Evolutionary conservation across 2,113 vertebrate species (phyloP).

Genomic region (Spermophilus dauricus): DNA sequence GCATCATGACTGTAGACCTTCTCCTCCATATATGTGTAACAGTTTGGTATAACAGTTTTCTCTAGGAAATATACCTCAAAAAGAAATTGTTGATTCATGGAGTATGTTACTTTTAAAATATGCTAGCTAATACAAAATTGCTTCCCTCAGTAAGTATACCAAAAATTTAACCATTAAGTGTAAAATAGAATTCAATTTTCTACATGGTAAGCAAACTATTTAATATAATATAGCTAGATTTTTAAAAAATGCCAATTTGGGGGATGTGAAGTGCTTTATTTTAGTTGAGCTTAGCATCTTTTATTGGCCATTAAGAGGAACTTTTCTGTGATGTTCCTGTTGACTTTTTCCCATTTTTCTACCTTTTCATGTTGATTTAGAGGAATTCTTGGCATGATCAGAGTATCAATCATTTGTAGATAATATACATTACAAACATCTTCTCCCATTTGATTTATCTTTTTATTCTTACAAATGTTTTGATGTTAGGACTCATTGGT

Average conservation of each 20-base stretch:
- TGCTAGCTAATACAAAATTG: conserved; percentile 26
- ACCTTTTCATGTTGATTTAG: neutral
- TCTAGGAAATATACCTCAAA: neutral
- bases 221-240: neutral
- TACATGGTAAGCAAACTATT: conserved; percentile 8
- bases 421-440: neutral
- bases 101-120: conserved; percentile 18
- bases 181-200: conserved; percentile 50
- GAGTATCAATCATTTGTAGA: neutral
- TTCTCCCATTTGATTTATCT: neutral
- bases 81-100: neutral
- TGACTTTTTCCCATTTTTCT: neutral
- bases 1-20: neutral
- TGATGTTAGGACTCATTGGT: neutral
- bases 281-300: neutral
- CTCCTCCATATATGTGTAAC: neutral
- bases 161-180: neutral
- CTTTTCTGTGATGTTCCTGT: neutral
- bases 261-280: conserved; percentile 31
- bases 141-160: neutral
- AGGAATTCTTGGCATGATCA: neutral
- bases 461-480: neutral
- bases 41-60: neutral
- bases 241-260: too few species aligned
- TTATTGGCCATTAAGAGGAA: neutral